Evolutionary conservation across 1,140 invertebrate species (phyloP).

Genomic region (Vollenhovia emeryi): DNA sequence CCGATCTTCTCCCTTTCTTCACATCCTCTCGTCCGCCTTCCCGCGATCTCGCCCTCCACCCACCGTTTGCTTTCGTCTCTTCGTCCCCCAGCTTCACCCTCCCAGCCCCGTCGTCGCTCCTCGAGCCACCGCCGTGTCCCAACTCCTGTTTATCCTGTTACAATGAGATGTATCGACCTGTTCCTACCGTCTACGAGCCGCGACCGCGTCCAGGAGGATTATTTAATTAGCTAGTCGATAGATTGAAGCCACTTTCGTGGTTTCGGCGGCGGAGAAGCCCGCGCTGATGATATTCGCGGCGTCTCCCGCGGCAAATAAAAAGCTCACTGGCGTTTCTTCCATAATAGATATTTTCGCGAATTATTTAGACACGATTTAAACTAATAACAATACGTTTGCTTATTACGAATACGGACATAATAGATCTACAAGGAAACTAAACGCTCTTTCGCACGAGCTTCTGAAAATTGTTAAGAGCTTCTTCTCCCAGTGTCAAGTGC

Average conservation of each 20-base stretch:
- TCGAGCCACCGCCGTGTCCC: constrained; percentile 75
- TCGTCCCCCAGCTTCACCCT: constrained; percentile 42
- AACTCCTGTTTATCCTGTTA: constrained; percentile 85
- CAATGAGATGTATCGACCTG: constrained; percentile 85
- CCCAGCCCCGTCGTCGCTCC: constrained; percentile 22
- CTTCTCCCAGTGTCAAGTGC: neutral
- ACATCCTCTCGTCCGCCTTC: constrained; percentile 53
- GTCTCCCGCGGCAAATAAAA: neutral
- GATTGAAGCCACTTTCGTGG: constrained; percentile 40
- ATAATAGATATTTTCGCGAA: neutral
- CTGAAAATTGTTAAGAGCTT: neutral
- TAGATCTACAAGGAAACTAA: neutral
- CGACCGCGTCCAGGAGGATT: constrained; percentile 80
- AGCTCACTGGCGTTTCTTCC: neutral
- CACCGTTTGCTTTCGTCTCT: constrained; percentile 23
- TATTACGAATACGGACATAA: neutral
- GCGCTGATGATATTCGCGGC: neutral
- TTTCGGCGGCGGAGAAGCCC: neutral
- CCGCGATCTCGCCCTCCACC: constrained; percentile 32
- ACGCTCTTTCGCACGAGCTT: neutral
- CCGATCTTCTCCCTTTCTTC: constrained; percentile 34
- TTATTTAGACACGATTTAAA: neutral
- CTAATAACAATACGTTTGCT: neutral
- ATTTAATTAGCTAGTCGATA: constrained; percentile 84
- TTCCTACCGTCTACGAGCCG: constrained; percentile 76